These are phyloP conservation scores for Channallabes apus DNA, from an alignment of 2,797 vertebrate genomes.

Conservation along the genomic window DNA sequence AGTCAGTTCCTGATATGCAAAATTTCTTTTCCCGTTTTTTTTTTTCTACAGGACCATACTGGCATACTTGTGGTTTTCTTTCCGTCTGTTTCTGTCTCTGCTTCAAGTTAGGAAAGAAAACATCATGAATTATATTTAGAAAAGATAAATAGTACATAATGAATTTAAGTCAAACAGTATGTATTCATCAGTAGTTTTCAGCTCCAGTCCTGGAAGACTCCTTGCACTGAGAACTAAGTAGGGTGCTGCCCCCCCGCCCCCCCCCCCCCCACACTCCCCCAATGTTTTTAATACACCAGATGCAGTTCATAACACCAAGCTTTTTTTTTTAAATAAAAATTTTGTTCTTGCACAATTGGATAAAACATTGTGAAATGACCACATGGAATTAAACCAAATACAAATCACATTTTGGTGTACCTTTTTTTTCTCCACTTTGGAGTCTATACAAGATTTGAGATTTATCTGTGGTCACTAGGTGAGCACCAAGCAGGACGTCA, in stretches of 20 bases:
- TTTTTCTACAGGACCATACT: conserved; percentile 27
- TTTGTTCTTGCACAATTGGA: conserved; percentile 4
- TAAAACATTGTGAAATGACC: conserved; percentile 15
- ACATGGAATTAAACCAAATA: neutral
- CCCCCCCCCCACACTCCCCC: too few species aligned
- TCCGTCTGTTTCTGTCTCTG: conserved; percentile 18
- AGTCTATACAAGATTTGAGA: conserved; percentile 34
- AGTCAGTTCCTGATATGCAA: conserved; percentile 40
- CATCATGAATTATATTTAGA: conserved; percentile 62
- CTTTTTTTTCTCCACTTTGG: conserved; percentile 40
- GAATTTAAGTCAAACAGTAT: conserved; percentile 57
- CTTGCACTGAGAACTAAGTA: conserved; percentile 20
- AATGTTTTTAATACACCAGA: neutral
- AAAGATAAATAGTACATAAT: conserved; percentile 56
- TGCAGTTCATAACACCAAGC: neutral
- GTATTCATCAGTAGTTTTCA: conserved; percentile 63
- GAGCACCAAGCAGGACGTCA: conserved; percentile 56
- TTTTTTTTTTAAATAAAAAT: conserved; percentile 12
- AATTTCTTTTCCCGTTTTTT: conserved; percentile 28
- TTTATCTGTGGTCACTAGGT: conserved; percentile 64
- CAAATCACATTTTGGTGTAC: conserved; percentile 5
- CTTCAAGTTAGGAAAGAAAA: conserved; percentile 56
- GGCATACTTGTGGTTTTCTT: conserved; percentile 14
- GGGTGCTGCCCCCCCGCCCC: conserved; percentile 25
- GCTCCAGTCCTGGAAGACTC: conserved; percentile 54